Evolutionary conservation across 2,113 vertebrate genomes (phyloP).

Genomic region (Garra rufa): DNA sequence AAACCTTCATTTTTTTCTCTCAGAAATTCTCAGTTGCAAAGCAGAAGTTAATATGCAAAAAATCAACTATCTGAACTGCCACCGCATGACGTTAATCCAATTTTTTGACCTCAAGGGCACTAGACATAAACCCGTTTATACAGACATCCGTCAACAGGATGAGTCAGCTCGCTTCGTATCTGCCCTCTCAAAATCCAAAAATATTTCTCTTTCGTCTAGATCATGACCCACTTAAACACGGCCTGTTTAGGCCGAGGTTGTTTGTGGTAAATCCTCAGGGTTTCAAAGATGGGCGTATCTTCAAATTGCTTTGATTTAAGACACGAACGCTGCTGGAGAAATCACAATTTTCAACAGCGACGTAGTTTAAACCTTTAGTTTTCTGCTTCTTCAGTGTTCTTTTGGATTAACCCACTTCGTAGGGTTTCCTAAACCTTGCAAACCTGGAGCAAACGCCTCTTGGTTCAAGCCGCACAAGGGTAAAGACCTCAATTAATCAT

Average conservation of each 20-base stretch:
- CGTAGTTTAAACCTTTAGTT: neutral
- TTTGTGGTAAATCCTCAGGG: slow-evolving; percentile 13
- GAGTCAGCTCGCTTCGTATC: slow-evolving; percentile 6
- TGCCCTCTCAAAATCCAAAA: slow-evolving; percentile 17
- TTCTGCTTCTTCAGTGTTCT: neutral
- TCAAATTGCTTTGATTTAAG: neutral
- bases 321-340: neutral
- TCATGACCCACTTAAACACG: slow-evolving; percentile 31
- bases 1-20: neutral
- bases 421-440: slow-evolving; percentile 7
- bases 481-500: slow-evolving; percentile 23
- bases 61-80: slow-evolving; percentile 18
- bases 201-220: slow-evolving; percentile 22
- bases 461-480: neutral
- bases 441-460: neutral
- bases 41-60: slow-evolving; percentile 4
- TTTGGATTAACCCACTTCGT: neutral
- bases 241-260: neutral
- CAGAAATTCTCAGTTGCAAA: neutral
- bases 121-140: slow-evolving; percentile 32
- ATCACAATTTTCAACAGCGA: neutral
- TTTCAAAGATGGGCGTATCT: neutral
- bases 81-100: slow-evolving; percentile 29
- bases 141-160: slow-evolving; percentile 21
- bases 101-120: slow-evolving; percentile 32